Conservation (phyloP, 2,888 invertebrate species). For the Ischnus inquisitorius region DNA sequence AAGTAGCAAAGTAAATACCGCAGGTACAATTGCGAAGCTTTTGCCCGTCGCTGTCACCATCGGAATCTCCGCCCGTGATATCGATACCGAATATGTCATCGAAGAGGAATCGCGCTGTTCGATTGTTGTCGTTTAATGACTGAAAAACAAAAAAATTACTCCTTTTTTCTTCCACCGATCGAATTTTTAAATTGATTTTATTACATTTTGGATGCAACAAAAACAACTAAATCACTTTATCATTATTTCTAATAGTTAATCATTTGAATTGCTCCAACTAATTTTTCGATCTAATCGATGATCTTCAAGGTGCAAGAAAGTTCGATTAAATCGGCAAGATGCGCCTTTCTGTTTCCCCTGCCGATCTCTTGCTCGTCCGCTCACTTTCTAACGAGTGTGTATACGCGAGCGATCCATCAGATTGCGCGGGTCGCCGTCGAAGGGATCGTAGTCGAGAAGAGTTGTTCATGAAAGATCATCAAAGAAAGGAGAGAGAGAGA, state of each 20-base stretch:
- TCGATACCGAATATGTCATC: slow-evolving; percentile 91
- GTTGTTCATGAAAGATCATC: neutral
- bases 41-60: slow-evolving; percentile 85
- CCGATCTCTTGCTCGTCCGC: neutral
- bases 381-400: slow-evolving; percentile 74
- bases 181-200: neutral
- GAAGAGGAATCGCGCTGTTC: slow-evolving; percentile 90
- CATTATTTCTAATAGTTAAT: neutral
- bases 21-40: slow-evolving; percentile 90
- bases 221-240: neutral
- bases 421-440: slow-evolving; percentile 14
- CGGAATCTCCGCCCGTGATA: slow-evolving; percentile 69
- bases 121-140: slow-evolving; percentile 81
- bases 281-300: no score
- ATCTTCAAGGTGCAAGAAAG: no score
- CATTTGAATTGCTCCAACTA: no score
- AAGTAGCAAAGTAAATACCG: slow-evolving; percentile 85
- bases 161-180: neutral
- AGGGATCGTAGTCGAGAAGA: slow-evolving; percentile 46
- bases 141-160: slow-evolving; percentile 27
- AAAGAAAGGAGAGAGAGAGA: slow-evolving; percentile 66
- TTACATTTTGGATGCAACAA: no score
- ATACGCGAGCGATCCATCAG: slow-evolving; percentile 6
- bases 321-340: no score
- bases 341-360: slow-evolving; percentile 9